These are phyloP conservation scores for Hoplodrina blanda DNA, from an alignment of 2,888 invertebrate species.

Conservation along the genomic window DNA sequence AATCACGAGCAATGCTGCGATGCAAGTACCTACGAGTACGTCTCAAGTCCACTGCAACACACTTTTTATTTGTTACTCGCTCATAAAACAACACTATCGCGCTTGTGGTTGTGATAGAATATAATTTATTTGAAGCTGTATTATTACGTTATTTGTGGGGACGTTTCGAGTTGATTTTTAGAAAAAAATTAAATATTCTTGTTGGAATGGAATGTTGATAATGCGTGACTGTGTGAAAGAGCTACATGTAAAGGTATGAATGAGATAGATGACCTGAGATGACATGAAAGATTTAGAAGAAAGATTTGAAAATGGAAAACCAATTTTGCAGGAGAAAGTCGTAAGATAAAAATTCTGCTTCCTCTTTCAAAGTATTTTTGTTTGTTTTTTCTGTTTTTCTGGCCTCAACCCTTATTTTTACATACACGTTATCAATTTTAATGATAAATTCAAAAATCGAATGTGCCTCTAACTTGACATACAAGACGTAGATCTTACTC, in stretches of 20 bases:
- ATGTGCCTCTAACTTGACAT: no score
- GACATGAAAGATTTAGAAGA: no score
- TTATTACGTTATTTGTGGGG: slow-evolving; percentile 24
- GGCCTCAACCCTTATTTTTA: no score
- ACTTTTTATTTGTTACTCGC: slow-evolving; percentile 67
- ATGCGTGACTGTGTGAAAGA: neutral
- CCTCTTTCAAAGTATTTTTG: no score
- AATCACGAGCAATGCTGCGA: slow-evolving; percentile 72
- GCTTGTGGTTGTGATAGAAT: slow-evolving; percentile 54
- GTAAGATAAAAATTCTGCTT: no score
- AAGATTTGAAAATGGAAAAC: neutral
- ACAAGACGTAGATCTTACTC: neutral
- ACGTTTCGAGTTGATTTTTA: slow-evolving; percentile 3
- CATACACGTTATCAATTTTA: neutral
- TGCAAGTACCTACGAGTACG: slow-evolving; percentile 43
- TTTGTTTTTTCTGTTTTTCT: no score
- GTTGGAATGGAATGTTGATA: neutral
- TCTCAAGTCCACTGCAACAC: slow-evolving; percentile 54
- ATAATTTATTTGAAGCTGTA: slow-evolving; percentile 54
- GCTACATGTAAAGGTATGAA: neutral
- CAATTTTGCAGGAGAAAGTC: neutral
- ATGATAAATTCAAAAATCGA: no score
- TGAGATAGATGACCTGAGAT: neutral
- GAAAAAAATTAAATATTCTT: neutral
- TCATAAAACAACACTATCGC: slow-evolving; percentile 67